Percentiles rank a stretch among this genome's conserved stretches.
Conservation (phyloP, 2,888 invertebrate species). For the Ormyrus nitidulus region DNA sequence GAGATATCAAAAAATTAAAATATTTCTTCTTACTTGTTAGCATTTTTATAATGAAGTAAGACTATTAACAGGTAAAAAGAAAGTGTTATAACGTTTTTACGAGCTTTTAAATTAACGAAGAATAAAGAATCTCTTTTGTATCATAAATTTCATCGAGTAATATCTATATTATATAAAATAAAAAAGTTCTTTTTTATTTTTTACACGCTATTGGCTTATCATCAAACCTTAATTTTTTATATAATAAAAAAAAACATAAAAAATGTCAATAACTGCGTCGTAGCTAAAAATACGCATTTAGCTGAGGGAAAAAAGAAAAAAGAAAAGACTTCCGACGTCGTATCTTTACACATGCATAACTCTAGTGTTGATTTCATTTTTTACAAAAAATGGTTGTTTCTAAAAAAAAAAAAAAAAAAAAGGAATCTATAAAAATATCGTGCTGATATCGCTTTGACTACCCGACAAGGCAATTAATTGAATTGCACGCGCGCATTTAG, state of each 20-base stretch:
- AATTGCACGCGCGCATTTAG: constrained; percentile 17
- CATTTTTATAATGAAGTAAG: too few relatives aligned
- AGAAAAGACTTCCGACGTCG: background rate
- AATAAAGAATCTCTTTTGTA: too few relatives aligned
- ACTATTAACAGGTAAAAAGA: too few relatives aligned
- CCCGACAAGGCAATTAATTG: background rate
- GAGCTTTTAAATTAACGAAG: too few relatives aligned
- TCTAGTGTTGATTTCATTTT: background rate
- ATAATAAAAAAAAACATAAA: constrained; percentile 1
- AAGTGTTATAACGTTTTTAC: too few relatives aligned
- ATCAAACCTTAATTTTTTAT: constrained; percentile 24
- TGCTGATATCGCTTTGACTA: background rate
- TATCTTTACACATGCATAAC: constrained; percentile 1
- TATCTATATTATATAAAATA: too few relatives aligned
- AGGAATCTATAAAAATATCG: constrained; percentile 14
- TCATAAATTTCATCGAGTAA: too few relatives aligned
- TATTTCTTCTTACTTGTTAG: too few relatives aligned
- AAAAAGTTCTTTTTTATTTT: constrained; percentile 20
- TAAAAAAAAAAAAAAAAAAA: background rate
- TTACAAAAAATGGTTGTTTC: constrained; percentile 32
- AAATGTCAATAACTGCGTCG: background rate
- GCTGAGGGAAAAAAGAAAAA: constrained; percentile 14
- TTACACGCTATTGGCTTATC: constrained; percentile 29
- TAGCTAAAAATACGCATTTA: constrained; percentile 8
- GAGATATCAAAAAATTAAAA: too few relatives aligned